phyloP scores from a whole-genome alignment of 35 echinoderm and acorn worm genomes.

The Ophiothrix spiculata region DNA sequence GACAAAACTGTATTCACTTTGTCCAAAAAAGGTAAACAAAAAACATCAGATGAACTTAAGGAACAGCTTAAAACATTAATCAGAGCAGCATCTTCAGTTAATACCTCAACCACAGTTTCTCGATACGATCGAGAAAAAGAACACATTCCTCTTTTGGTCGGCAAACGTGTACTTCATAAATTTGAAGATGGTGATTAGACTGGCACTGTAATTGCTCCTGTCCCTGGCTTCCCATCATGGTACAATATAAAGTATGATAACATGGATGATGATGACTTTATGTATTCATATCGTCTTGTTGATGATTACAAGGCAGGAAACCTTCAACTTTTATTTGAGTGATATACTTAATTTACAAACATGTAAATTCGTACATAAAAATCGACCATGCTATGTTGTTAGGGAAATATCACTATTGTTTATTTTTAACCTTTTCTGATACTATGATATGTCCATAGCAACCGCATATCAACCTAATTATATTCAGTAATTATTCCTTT shows the following conservation, averaged over 20 bases:
- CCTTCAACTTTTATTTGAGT: no score
- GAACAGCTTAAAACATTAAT: neutral
- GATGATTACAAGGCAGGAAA: neutral
- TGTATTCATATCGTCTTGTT: neutral
- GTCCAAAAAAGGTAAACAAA: neutral
- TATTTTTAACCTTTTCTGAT: neutral
- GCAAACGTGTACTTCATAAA: neutral
- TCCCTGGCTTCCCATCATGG: neutral
- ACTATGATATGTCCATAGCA: neutral
- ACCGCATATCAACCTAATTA: neutral
- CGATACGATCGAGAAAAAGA: constrained; percentile 8
- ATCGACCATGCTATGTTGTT: no score
- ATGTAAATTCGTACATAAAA: no score
- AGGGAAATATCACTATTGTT: neutral
- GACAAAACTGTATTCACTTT: neutral
- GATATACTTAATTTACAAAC: no score
- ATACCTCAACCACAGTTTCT: neutral
- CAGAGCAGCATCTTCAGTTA: neutral
- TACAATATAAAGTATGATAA: neutral
- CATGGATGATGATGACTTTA: neutral
- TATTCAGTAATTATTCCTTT: neutral
- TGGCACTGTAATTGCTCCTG: neutral
- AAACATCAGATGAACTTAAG: constrained; percentile 4
- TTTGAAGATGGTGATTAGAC: neutral
- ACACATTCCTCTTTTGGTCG: neutral